Evolutionary conservation across 2,888 invertebrate species (phyloP).

Genomic region (Chaetogeoica ovagalla): DNA sequence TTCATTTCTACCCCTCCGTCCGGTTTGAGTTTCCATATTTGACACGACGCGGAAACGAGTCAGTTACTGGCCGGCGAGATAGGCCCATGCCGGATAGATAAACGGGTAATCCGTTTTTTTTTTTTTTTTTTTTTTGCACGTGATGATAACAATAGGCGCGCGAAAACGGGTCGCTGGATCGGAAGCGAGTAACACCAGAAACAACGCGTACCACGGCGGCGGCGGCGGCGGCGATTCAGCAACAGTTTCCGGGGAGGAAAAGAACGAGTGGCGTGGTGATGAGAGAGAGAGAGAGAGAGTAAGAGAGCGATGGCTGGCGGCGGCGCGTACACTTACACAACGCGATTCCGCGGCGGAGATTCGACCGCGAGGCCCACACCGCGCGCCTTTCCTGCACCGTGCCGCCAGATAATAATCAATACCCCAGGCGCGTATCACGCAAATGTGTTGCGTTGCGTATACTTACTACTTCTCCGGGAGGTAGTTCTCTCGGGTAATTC

Average conservation of each 20-base stretch:
- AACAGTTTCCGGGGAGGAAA: conserved; percentile 38
- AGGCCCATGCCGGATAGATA: not conserved
- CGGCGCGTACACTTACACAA: not conserved
- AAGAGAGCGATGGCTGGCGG: not conserved
- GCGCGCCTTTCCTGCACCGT: not conserved
- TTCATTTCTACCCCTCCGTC: too few species aligned
- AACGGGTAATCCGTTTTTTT: conserved; percentile 17
- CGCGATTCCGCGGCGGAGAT: conserved; percentile 27
- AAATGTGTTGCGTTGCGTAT: not conserved
- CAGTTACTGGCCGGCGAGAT: too few species aligned
- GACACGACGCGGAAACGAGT: too few species aligned
- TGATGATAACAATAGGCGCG: not conserved
- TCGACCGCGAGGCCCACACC: conserved; percentile 26
- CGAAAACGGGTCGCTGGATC: not conserved
- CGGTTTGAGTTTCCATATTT: too few species aligned
- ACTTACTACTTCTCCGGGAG: not conserved
- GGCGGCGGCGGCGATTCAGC: conserved; percentile 32
- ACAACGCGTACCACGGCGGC: conserved; percentile 15
- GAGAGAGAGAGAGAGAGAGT: not conserved
- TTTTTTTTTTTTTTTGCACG: too few species aligned
- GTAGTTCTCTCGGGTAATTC: not conserved
- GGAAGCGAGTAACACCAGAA: not conserved
- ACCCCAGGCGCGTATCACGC: conserved; percentile 34
- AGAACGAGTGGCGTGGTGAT: too few species aligned
- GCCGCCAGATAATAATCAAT: conserved; percentile 48